phyloP scores from a whole-genome alignment of 2,888 invertebrate species.

The Eurois occulta region DNA sequence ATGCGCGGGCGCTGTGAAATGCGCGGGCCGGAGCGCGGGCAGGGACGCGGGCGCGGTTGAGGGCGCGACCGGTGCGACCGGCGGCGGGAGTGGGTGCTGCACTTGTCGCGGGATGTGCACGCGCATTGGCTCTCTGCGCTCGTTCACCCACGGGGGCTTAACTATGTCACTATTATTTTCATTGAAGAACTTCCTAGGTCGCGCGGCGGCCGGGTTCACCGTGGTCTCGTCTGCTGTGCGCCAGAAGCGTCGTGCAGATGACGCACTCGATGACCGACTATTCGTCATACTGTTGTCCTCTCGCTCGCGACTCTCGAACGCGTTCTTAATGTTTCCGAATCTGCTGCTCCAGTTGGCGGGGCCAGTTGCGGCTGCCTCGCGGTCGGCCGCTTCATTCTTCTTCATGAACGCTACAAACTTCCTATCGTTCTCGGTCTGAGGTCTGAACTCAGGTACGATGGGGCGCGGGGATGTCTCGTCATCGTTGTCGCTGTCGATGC shows the following conservation, averaged over 20 bases:
- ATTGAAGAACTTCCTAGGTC: slow-evolving; percentile 74
- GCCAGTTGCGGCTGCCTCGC: slow-evolving; percentile 70
- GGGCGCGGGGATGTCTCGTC: slow-evolving; percentile 80
- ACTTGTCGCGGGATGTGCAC: slow-evolving; percentile 65
- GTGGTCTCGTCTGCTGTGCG: slow-evolving; percentile 90
- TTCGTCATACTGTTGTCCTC: slow-evolving; percentile 70
- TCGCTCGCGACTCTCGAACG: slow-evolving; percentile 92
- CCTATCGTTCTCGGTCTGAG: slow-evolving; percentile 96
- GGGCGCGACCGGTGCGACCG: slow-evolving; percentile 31
- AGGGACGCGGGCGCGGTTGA: slow-evolving; percentile 42
- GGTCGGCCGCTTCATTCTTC: slow-evolving; percentile 90
- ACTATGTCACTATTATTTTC: slow-evolving; percentile 81
- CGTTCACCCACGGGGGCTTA: slow-evolving; percentile 86
- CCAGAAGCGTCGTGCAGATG: slow-evolving; percentile 91
- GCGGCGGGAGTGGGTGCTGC: slow-evolving; percentile 59
- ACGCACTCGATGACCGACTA: slow-evolving; percentile 85
- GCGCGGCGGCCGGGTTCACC: slow-evolving; percentile 69
- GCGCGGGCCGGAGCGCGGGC: slow-evolving; percentile 36
- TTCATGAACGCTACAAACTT: slow-evolving; percentile 96
- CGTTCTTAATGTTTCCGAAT: slow-evolving; percentile 95
- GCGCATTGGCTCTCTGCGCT: slow-evolving; percentile 78
- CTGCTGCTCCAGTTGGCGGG: slow-evolving; percentile 94
- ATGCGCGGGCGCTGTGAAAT: slow-evolving; percentile 43
- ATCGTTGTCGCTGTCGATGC: slow-evolving; percentile 87
- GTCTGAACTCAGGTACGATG: slow-evolving; percentile 92